Base-by-base conservation (phyloP, 2,888 invertebrate genomes). In the Neoascia interrupta region DNA sequence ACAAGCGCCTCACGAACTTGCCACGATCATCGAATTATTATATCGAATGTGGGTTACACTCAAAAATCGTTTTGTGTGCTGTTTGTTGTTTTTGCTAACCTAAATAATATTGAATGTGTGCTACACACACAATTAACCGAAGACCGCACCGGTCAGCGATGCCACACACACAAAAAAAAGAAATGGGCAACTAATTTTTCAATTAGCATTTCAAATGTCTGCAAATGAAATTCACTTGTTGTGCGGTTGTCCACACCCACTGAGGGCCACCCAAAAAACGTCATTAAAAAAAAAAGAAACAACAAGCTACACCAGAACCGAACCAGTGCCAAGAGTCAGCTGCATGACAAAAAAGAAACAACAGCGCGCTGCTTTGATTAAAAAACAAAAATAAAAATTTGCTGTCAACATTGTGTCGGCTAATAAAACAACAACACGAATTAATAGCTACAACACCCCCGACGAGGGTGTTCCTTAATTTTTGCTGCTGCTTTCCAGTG, bases 171-270 rank as follows among this genome's bases (percentile, higher is more conserved):
- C 39, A 73, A 43, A 66, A 74, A 60, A 51, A 66, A 66, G 26
- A 51, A 49, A 72, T n/a, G n/a, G n/a, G 51, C n/a, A n/a, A n/a
- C 64, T 47, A 43, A 66, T 73, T 79, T 79, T 79, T 73, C 73
- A 76, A 76, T 79, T 66, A 79, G 54, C 66, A 79, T 79, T 79
- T 61, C 13, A 72, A 72, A 68, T 73, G 73, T 79, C 73, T 79
- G 79, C 68, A 73, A 79, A 79, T 79, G 73, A 73, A 73, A 79
- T 68, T 73, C 61, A 73, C 73, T 79, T 73, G 76, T 72, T 60
- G 58, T 75, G 63, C 36, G 54, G 54, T 51, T 26, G 75, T 11
- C 58, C 72, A 72, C 75, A 76, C 64, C 72, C 70, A 58, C 58
- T 58, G 51, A 63, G 19, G 10, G 56, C 41, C 53, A 45, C 43